Base-by-base conservation (phyloP, 1,140 invertebrate species). In the Venturia canescens region DNA sequence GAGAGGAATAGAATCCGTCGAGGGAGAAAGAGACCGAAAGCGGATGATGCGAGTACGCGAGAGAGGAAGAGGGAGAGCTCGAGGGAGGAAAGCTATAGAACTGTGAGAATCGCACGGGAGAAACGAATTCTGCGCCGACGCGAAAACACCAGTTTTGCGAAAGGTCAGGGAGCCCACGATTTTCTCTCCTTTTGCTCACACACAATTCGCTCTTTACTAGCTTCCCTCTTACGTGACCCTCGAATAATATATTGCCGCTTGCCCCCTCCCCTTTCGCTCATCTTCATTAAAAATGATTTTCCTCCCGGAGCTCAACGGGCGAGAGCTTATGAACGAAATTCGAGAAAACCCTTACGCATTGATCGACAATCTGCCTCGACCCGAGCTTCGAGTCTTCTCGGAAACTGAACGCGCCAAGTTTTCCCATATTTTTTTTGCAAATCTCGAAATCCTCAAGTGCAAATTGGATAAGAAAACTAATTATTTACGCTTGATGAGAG, bases 51-150 rank as follows among this genome's bases (percentile, higher is more conserved):
- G 27, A 27, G 66, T 3, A 31, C 3, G 11, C n/a, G 29, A 69
- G 29, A 31, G 71, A 74, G 38, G 13, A 44, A 71, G 66, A 50
- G 44, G 11, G 15, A 66, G 16, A 50, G 34, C 57, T 34, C 38
- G 78, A 15, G 66, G 66, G 66, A 63, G 66, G 66, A 29, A 31
- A 31, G 66, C 29, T 69, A 69, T 67, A 31, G 71, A 74, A 74
- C 74, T 31, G 63, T 63, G 57, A 77, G 34, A 44, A 66, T 77
- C 53, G 31, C 60, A 76, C 72, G 72, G 53, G 57, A n/a, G 77
- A 79, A 76, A 53, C 6, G 69, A 78, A 78, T 82, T 44, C 72
- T 86, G 86, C 84, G 84, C 83, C 79, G 80, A 83, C 83, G 85
- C 84, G 72, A 29, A 11, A 15, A 23, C 60, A 69, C 34, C 69